These are phyloP conservation scores for Pseudopipra pipra DNA, from an alignment of 2,113 vertebrate genomes.

Conservation along the genomic window DNA sequence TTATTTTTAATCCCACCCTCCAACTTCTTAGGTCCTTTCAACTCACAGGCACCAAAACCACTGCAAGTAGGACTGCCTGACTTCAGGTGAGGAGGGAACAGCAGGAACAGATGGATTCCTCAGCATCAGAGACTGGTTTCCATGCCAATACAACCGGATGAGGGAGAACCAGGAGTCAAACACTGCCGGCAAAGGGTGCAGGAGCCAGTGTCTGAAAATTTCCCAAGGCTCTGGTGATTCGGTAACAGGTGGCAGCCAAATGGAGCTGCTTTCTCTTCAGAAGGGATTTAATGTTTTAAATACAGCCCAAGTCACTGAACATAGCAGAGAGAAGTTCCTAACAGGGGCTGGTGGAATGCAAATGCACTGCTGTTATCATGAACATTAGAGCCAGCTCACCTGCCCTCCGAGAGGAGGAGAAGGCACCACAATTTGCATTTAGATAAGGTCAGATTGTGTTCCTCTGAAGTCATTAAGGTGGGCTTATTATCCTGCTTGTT, in stretches of 20 bases:
- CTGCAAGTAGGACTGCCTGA: not conserved
- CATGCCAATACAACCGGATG: not conserved
- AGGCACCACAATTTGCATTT: conserved; percentile 1
- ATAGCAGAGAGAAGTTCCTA: not conserved
- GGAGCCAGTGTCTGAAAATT: not conserved
- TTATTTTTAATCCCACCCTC: not conserved
- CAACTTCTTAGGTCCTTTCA: not conserved
- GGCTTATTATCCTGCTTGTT: not conserved
- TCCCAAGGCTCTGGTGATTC: not conserved
- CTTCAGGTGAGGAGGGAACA: not conserved
- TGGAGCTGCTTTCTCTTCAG: not conserved
- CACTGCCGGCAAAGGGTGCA: not conserved
- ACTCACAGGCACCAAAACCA: not conserved
- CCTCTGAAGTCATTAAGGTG: not conserved
- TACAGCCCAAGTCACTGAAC: not conserved
- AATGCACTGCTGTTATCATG: not conserved
- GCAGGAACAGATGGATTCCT: conserved; percentile 15
- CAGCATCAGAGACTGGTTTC: not conserved
- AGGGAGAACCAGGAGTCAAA: not conserved
- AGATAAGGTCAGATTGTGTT: not conserved
- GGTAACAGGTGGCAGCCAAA: not conserved
- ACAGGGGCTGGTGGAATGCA: not conserved
- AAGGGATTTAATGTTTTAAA: not conserved
- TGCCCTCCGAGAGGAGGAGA: not conserved
- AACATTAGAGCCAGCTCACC: not conserved